A percentile compares a stretch with the other conserved stretches of the same genome.
Conservation (phyloP, 2,113 vertebrate species). For the Tetrax tetrax region DNA sequence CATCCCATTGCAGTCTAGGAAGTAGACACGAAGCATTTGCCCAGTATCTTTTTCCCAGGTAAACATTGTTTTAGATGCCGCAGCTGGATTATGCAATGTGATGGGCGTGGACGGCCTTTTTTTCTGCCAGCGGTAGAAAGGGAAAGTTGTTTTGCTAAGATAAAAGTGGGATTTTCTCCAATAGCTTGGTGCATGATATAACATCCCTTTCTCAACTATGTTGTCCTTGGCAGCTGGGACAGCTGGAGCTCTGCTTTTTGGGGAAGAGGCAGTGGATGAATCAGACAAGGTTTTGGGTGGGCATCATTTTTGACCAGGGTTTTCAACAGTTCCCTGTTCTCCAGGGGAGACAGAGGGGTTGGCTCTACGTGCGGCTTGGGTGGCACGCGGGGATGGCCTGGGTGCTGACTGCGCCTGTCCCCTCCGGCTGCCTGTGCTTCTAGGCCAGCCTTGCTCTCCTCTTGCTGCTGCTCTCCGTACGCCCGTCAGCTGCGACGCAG, state of each 20-base stretch:
- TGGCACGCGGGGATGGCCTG: fast-evolving
- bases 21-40: background rate
- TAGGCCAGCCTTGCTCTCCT: background rate
- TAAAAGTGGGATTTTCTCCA: background rate
- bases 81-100: background rate
- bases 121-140: background rate
- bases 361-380: background rate
- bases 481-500: background rate
- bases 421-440: background rate
- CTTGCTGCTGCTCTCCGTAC: fast-evolving
- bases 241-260: background rate
- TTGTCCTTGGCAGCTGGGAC: background rate
- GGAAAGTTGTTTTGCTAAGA: background rate
- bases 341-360: background rate
- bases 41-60: background rate
- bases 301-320: background rate
- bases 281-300: background rate
- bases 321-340: background rate
- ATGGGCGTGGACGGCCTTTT: background rate
- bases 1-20: background rate
- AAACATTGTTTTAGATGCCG: background rate
- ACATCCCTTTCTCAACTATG: background rate
- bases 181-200: background rate
- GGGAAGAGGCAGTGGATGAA: background rate
- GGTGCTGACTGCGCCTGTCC: background rate